Evolutionary conservation across 2,797 vertebrate genomes (phyloP).

Genomic region (Mus minutoides): DNA sequence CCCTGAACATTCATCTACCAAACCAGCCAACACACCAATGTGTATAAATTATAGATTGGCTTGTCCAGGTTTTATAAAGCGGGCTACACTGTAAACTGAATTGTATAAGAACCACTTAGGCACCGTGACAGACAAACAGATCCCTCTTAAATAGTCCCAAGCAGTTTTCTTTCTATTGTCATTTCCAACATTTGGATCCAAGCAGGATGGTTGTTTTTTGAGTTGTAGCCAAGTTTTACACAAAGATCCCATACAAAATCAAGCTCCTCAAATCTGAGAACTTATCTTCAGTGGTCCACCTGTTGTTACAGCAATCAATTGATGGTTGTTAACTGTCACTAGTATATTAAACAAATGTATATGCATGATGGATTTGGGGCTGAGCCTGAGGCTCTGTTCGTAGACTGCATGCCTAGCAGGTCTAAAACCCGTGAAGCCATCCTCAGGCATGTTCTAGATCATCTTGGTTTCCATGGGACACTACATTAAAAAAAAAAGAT

Average conservation of each 20-base stretch:
- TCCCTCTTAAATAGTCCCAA: not conserved
- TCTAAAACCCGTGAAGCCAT: not conserved
- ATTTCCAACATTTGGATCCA: not conserved
- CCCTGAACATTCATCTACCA: not conserved
- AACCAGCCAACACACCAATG: not conserved
- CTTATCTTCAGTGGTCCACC: not conserved
- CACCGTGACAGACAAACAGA: not conserved
- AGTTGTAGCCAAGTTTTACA: not conserved
- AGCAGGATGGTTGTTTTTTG: not conserved
- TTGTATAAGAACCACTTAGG: not conserved
- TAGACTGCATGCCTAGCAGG: not conserved
- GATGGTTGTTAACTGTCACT: not conserved
- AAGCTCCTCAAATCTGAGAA: not conserved
- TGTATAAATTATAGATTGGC: not conserved
- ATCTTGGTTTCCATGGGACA: not conserved
- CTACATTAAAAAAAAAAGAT: not conserved
- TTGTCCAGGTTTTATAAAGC: conserved; percentile 2
- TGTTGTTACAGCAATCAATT: not conserved
- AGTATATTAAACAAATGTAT: not conserved
- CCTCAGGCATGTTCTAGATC: not conserved
- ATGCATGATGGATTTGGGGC: not conserved
- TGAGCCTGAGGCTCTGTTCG: not conserved
- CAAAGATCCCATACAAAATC: not conserved
- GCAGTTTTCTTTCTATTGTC: not conserved
- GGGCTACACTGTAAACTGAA: not conserved